Percentiles rank a stretch among this genome's conserved stretches.
phyloP scores from a whole-genome alignment of 2,888 invertebrate species.

The Rambutsinella grinnellia region DNA sequence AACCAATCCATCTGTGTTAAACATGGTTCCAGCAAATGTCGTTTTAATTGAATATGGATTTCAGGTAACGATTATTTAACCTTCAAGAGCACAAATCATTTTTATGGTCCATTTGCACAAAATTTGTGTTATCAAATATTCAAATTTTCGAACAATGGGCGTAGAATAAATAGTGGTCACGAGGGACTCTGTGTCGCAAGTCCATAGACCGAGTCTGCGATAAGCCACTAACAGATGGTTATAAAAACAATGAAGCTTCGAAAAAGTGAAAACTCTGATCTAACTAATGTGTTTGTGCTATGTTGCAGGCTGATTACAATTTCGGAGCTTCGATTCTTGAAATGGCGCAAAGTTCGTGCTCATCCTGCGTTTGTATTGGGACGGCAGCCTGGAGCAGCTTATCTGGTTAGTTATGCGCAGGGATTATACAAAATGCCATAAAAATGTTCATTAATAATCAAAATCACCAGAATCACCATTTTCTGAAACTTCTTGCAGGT shows the following conservation, averaged over 20 bases:
- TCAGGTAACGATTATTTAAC: slow-evolving; percentile 69
- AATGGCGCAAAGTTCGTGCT: slow-evolving; percentile 70
- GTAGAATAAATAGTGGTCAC: slow-evolving; percentile 40
- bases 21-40: slow-evolving; percentile 71
- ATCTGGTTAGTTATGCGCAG: too few species aligned
- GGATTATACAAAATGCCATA: not conserved
- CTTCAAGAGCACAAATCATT: not conserved
- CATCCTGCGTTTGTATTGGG: slow-evolving; percentile 73
- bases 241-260: too few species aligned
- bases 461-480: not conserved
- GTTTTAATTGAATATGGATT: slow-evolving; percentile 75
- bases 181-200: slow-evolving; percentile 38
- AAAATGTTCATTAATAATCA: not conserved
- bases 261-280: too few species aligned
- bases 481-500: slow-evolving; percentile 70
- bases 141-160: slow-evolving; percentile 16
- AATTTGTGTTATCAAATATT: not conserved
- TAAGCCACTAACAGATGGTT: slow-evolving; percentile 55
- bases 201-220: slow-evolving; percentile 50
- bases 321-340: slow-evolving; percentile 72
- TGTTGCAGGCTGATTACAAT: slow-evolving; percentile 72
- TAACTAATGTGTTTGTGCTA: slow-evolving; percentile 5
- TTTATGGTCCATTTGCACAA: not conserved
- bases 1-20: slow-evolving; percentile 64
- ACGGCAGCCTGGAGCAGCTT: slow-evolving; percentile 75